These are phyloP conservation scores for Elanoides forficatus DNA, from an alignment of 2,113 vertebrate genomes.

Conservation along the genomic window DNA sequence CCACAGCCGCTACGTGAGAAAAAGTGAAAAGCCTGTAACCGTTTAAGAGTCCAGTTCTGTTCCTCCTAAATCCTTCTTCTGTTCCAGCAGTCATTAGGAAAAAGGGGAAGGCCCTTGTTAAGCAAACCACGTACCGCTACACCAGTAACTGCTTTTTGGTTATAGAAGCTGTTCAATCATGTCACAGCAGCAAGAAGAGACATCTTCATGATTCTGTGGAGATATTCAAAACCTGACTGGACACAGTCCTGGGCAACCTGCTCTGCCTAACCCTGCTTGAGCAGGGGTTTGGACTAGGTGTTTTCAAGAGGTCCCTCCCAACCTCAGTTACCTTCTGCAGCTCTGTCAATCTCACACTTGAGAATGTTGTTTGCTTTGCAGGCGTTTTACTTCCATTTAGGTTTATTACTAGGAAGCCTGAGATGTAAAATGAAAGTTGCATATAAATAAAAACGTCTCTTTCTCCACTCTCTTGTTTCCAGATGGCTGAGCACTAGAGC, in stretches of 20 bases:
- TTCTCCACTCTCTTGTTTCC: neutral
- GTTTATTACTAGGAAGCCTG: neutral
- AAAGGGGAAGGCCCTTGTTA: neutral
- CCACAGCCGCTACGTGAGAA: neutral
- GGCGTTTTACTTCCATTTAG: neutral
- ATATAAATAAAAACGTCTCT: neutral
- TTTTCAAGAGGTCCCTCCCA: neutral
- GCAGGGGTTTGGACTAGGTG: neutral
- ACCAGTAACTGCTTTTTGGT: neutral
- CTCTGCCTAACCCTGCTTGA: neutral
- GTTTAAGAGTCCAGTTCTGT: neutral
- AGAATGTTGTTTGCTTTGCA: neutral
- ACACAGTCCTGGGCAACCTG: neutral
- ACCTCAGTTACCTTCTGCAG: neutral
- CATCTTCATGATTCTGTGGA: neutral
- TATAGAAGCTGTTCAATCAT: fast-evolving
- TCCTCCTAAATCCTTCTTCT: neutral
- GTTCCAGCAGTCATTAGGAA: neutral
- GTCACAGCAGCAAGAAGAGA: neutral
- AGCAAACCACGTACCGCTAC: neutral
- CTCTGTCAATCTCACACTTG: neutral
- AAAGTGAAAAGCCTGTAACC: neutral
- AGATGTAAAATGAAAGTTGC: neutral
- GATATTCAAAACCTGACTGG: neutral
- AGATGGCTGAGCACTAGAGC: neutral